These are phyloP conservation scores for Scaptomyza cyrtandrae DNA, from an alignment of 2,888 invertebrate species.

Conservation along the genomic window DNA sequence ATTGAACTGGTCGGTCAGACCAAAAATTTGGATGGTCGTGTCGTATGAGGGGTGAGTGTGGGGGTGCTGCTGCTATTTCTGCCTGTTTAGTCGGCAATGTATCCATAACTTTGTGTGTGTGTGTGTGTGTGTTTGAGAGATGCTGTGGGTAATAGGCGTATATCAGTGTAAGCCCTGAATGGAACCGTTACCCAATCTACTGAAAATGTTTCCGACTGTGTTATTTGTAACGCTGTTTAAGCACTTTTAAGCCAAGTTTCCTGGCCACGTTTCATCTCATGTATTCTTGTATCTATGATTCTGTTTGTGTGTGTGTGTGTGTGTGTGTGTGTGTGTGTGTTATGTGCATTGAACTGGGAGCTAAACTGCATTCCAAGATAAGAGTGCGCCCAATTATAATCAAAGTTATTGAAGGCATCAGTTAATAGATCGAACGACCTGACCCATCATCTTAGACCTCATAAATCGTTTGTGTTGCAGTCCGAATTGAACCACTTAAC, in stretches of 20 bases:
- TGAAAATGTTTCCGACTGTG: constrained; percentile 22
- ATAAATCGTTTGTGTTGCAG: constrained; percentile 2
- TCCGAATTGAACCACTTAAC: neutral
- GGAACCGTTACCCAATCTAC: constrained; percentile 12
- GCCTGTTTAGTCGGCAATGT: constrained; percentile 37
- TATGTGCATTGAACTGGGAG: constrained; percentile 4
- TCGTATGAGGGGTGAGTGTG: too few relatives aligned
- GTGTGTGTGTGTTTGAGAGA: constrained; percentile 7
- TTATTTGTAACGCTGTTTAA: constrained; percentile 54
- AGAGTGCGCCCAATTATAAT: constrained; percentile 28
- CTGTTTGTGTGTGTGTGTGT: neutral
- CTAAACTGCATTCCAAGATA: constrained; percentile 1
- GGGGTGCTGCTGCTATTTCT: neutral
- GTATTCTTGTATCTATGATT: too few relatives aligned
- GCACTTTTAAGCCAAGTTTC: constrained; percentile 47
- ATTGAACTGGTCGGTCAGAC: constrained; percentile 22
- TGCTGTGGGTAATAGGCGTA: constrained; percentile 36
- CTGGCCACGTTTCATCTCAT: constrained; percentile 19
- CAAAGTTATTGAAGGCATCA: constrained; percentile 21
- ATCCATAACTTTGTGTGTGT: constrained; percentile 9
- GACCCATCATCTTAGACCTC: constrained; percentile 24
- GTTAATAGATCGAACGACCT: constrained; percentile 25
- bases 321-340: too few relatives aligned
- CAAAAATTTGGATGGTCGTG: neutral
- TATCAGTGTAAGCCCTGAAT: constrained; percentile 13